Conservation (phyloP, 1,140 invertebrate species). For the Drepana arcuata region DNA sequence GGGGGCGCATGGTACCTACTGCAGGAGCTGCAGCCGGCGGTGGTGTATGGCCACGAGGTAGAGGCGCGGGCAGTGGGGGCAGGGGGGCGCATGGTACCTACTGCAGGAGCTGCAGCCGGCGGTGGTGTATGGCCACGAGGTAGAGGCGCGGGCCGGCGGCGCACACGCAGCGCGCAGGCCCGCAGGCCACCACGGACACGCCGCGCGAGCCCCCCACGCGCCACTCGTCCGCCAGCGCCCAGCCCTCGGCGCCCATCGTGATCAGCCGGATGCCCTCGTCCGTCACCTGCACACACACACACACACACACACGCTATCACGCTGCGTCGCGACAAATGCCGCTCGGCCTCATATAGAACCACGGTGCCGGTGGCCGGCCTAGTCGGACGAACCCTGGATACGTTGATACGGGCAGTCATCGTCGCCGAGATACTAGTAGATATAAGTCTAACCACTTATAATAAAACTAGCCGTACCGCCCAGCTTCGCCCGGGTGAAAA, state of each 20-base stretch:
- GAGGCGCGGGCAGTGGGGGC: constrained; percentile 60
- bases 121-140: constrained; percentile 87
- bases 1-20: constrained; percentile 69
- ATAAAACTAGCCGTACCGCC: too few species aligned
- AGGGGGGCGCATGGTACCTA: constrained; percentile 30
- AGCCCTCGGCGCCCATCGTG: constrained; percentile 76
- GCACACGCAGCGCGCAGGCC: constrained; percentile 86
- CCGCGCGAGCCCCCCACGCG: constrained; percentile 79
- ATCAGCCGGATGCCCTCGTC: constrained; percentile 58
- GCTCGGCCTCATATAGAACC: too few species aligned
- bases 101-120: constrained; percentile 53
- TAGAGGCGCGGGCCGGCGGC: constrained; percentile 91
- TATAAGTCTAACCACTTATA: too few species aligned
- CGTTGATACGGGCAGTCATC: too few species aligned
- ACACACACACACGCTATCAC: too few species aligned
- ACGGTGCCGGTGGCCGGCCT: too few species aligned
- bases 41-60: constrained; percentile 90
- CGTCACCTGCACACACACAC: constrained; percentile 78
- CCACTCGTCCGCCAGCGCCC: constrained; percentile 85
- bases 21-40: constrained; percentile 50
- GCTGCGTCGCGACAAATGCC: too few species aligned
- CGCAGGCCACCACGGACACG: constrained; percentile 92
- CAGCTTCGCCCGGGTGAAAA: too few species aligned
- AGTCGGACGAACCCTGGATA: too few species aligned
- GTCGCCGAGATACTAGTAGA: too few species aligned